Base-by-base conservation (phyloP, 30 jellyfish, hydroid and myxozoan species). In the Hydra vulgaris region DNA sequence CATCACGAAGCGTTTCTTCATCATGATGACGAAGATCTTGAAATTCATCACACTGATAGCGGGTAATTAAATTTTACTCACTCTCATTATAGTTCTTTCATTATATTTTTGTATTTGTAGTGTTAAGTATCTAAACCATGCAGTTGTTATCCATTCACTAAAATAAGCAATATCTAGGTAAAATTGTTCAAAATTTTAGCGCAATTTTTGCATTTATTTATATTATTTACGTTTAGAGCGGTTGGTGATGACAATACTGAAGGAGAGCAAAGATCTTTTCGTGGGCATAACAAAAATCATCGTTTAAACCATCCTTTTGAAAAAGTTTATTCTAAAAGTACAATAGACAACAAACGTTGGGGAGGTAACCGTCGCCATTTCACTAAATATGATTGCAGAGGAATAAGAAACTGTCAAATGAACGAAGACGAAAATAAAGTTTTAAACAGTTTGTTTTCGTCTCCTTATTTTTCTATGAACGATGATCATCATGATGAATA, bases 1-100 rank as follows among this genome's bases (percentile, higher is more conserved):
- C 85, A 78, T 23, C 85, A 78, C 53, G 69, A 53, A 18, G 85
- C 79, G 3, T 78, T 76, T 76, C 1, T 78, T 54, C 85, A 78
- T 23, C 85, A 78, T 27, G 82, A 54, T 66, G 85, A 78, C 54
- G 85, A 78, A 40, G 85, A 78, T 18, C 26, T 21, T 18, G 76
- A 54, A 15, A 54, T 53, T 78, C 85, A 53, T 75, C 26, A 26
- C 19, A 21, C 27, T 54, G 85, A 26, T 15, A 75, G 85, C 24
- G 85, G 69, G 54, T 54, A 61, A 23, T 52, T 3, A 3, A 40
- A 3, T 40, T 40, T 40, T 40, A 40, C n/a, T 3, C 61, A 40
- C 12, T 40, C 12, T 40, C 61, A 40, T 40, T 12, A 40, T 12
- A 12, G 5, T 40, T 5, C 12, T 40, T 5, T 40, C 12, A 12